Conservation (phyloP, 2,888 invertebrate genomes). For the Danaus chrysippus region DNA sequence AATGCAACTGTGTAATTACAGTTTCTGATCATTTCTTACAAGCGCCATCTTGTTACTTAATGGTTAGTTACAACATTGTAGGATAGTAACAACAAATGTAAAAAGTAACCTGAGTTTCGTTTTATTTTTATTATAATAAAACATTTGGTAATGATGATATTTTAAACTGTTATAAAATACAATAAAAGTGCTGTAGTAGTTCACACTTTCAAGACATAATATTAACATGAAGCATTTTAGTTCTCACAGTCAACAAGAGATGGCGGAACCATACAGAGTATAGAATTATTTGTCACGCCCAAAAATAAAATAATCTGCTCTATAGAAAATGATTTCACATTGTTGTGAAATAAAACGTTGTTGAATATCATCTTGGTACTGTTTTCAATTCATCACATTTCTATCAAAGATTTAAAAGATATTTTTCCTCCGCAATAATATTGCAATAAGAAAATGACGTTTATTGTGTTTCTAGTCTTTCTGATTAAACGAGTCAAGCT, state of each 20-base stretch:
- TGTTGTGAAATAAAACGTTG: constrained; percentile 70
- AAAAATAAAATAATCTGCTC: constrained; percentile 50
- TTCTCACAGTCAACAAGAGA: constrained; percentile 39
- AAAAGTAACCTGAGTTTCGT: too few species aligned
- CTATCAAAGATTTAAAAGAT: constrained; percentile 48
- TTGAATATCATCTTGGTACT: constrained; percentile 43
- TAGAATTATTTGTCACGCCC: constrained; percentile 59
- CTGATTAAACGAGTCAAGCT: constrained; percentile 48
- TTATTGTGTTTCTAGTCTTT: constrained; percentile 59
- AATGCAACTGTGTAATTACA: too few species aligned
- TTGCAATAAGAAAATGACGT: constrained; percentile 71
- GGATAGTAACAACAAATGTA: too few species aligned
- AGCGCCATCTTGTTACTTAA: too few species aligned
- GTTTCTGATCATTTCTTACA: too few species aligned
- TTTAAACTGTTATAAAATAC: too few species aligned
- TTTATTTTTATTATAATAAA: too few species aligned
- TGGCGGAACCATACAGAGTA: constrained; percentile 43
- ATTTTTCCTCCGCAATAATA: constrained; percentile 64
- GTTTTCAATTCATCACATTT: constrained; percentile 64
- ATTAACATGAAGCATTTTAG: constrained; percentile 5
- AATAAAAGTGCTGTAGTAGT: too few species aligned
- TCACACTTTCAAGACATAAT: too few species aligned
- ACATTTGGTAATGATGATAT: too few species aligned
- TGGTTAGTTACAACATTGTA: too few species aligned
- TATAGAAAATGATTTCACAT: constrained; percentile 46